Conservation (phyloP, 2,888 invertebrate genomes). For the Hipparchia semele region DNA sequence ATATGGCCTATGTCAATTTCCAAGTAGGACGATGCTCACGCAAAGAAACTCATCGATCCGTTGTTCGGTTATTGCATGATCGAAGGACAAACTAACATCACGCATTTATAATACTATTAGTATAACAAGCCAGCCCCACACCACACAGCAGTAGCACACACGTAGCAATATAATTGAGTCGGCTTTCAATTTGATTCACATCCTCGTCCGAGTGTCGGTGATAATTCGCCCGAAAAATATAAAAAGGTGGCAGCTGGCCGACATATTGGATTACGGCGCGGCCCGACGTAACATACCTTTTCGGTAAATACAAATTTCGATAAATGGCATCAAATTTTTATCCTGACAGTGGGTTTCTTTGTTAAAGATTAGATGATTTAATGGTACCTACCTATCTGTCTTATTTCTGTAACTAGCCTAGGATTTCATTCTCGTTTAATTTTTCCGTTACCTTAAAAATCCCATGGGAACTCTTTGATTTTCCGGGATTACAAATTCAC, state of each 20-base stretch:
- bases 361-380: slow-evolving; percentile 12
- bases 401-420: neutral
- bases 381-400: slow-evolving; percentile 27
- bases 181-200: slow-evolving; percentile 82
- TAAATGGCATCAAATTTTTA: slow-evolving; percentile 47
- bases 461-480: too few species aligned
- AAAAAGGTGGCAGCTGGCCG: slow-evolving; percentile 77
- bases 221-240: slow-evolving; percentile 82
- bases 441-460: neutral
- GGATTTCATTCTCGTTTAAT: neutral
- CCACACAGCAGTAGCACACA: slow-evolving; percentile 59
- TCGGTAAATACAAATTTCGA: slow-evolving; percentile 40
- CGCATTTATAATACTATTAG: too few species aligned
- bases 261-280: slow-evolving; percentile 76
- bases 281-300: slow-evolving; percentile 44
- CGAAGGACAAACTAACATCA: too few species aligned
- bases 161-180: slow-evolving; percentile 79
- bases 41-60: too few species aligned
- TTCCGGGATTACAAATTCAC: too few species aligned
- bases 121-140: slow-evolving; percentile 17
- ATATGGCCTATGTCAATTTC: too few species aligned
- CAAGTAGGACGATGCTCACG: too few species aligned
- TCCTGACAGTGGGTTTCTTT: slow-evolving; percentile 36
- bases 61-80: too few species aligned
- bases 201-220: slow-evolving; percentile 79